These are phyloP conservation scores for Argopecten irradians DNA, from an alignment of 1,140 invertebrate genomes.

Conservation along the genomic window DNA sequence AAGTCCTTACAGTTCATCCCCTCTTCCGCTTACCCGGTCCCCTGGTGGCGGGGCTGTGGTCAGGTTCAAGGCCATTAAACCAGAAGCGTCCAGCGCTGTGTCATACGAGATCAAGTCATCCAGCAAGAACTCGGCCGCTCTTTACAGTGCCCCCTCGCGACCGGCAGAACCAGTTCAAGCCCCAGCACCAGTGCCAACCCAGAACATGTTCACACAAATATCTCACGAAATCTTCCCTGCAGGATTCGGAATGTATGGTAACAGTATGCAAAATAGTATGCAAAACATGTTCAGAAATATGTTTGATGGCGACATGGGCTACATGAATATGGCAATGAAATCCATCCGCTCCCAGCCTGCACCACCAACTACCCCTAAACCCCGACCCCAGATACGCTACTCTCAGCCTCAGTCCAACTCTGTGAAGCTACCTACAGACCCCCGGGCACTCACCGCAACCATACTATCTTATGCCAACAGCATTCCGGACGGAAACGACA, in stretches of 20 bases:
- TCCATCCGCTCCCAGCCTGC: not conserved
- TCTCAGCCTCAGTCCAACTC: conserved; percentile 31
- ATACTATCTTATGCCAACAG: conserved; percentile 25
- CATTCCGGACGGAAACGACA: conserved; percentile 31
- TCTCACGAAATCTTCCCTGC: not conserved
- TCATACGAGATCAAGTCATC: not conserved
- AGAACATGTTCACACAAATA: conserved; percentile 25
- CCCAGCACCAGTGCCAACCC: conserved; percentile 27
- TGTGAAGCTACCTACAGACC: not conserved
- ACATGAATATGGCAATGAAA: not conserved
- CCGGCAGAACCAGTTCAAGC: not conserved
- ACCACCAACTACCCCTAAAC: not conserved
- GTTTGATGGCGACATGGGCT: not conserved
- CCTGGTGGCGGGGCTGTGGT: not conserved
- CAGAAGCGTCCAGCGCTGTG: conserved; percentile 13
- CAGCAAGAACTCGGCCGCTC: not conserved
- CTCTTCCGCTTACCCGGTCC: not conserved
- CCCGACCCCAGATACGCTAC: conserved; percentile 1
- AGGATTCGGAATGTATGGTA: not conserved
- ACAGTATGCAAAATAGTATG: not conserved
- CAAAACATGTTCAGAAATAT: conserved; percentile 2
- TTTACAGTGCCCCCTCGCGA: not conserved
- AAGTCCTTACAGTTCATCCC: conserved; percentile 32
- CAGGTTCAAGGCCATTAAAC: conserved; percentile 34
- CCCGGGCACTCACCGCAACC: conserved; percentile 26